Conservation (phyloP, 2,797 vertebrate genomes). For the Typhlichthys subterraneus region DNA sequence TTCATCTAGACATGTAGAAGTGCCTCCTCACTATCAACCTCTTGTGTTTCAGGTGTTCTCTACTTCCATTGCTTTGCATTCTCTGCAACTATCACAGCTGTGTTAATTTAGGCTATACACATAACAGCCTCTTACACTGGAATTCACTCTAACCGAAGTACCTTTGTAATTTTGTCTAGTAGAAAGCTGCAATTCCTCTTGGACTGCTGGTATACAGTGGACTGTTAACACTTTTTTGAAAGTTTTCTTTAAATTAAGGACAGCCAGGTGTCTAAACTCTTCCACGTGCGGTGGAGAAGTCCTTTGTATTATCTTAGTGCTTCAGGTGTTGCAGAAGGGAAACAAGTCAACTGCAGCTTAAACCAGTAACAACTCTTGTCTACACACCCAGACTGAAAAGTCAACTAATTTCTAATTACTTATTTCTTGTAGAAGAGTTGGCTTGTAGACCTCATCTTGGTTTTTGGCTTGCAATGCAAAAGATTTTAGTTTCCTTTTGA, state of each 20-base stretch:
- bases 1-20: constrained; percentile 76
- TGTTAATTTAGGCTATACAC: constrained; percentile 43
- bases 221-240: constrained; percentile 59
- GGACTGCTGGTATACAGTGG: constrained; percentile 70
- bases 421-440: constrained; percentile 58
- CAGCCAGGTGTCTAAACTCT: neutral
- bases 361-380: constrained; percentile 39
- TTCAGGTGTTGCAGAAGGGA: constrained; percentile 61
- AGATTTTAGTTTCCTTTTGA: constrained; percentile 35
- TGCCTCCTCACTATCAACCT: constrained; percentile 72
- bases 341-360: constrained; percentile 46
- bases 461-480: constrained; percentile 62
- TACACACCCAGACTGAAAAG: constrained; percentile 52
- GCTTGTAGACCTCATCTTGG: constrained; percentile 52
- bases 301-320: constrained; percentile 41
- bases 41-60: constrained; percentile 17
- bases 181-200: constrained; percentile 49
- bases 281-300: constrained; percentile 20
- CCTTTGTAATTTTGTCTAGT: constrained; percentile 56
- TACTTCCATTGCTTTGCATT: constrained; percentile 26
- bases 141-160: constrained; percentile 66
- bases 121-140: constrained; percentile 63
- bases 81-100: constrained; percentile 25
- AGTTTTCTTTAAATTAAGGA: constrained; percentile 27
- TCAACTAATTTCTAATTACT: constrained; percentile 52